A percentile compares a stretch with the other conserved stretches of the same genome.
phyloP scores from a whole-genome alignment of 2,113 vertebrate genomes.

The Cricetomys ansorgei region DNA sequence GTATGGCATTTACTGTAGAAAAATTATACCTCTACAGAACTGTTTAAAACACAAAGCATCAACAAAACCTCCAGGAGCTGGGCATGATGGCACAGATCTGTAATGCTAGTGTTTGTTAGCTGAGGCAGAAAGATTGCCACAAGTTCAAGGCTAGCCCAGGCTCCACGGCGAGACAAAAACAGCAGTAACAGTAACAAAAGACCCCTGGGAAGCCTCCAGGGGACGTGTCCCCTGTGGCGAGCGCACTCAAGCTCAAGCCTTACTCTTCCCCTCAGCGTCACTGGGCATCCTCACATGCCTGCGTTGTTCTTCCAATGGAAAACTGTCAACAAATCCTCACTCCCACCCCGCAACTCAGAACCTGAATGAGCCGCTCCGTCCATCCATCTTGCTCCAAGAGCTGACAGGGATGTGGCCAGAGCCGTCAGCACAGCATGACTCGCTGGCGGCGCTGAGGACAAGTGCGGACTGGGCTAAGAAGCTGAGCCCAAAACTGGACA shows the following conservation, averaged over 20 bases:
- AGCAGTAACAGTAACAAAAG: neutral
- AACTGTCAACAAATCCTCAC: neutral
- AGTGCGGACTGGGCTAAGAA: neutral
- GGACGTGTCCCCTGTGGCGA: fast-evolving
- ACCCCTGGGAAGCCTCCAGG: no score
- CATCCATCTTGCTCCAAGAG: neutral
- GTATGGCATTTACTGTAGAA: neutral
- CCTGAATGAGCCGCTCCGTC: fast-evolving
- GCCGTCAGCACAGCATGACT: fast-evolving
- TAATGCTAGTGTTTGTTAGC: neutral
- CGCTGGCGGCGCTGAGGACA: fast-evolving
- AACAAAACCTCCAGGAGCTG: neutral
- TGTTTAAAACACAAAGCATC: neutral
- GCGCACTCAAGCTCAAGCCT: fast-evolving
- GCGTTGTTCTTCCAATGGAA: fast-evolving
- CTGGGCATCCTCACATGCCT: fast-evolving
- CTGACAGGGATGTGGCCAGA: fast-evolving
- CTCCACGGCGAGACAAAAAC: neutral
- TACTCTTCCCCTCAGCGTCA: neutral
- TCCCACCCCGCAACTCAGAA: neutral
- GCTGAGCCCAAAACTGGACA: neutral
- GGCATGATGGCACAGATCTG: neutral
- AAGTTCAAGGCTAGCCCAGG: neutral
- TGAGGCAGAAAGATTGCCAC: neutral
- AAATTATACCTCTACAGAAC: no score